These are phyloP conservation scores for Cryptus viduatorius DNA, from an alignment of 2,888 invertebrate species.

Conservation along the genomic window DNA sequence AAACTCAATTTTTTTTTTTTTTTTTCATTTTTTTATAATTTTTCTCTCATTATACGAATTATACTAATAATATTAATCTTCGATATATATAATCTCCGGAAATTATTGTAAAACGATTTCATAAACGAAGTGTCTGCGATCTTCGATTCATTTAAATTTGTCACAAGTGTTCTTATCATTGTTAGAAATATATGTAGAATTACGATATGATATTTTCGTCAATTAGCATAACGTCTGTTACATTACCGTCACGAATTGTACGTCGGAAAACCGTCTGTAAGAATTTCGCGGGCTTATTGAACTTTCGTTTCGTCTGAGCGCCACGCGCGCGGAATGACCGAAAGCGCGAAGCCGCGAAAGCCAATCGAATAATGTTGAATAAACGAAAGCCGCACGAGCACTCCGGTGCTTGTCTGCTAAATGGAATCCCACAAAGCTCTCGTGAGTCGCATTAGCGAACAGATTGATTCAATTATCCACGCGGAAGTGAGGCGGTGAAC, in stretches of 20 bases:
- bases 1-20: background rate
- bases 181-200: background rate
- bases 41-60: background rate
- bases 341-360: background rate
- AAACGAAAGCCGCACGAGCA: slow-evolving; percentile 36
- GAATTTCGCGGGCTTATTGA: slow-evolving; percentile 10
- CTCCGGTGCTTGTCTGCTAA: slow-evolving; percentile 33
- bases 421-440: slow-evolving; percentile 39
- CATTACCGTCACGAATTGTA: slow-evolving; percentile 32
- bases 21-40: background rate
- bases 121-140: slow-evolving; percentile 2
- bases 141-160: slow-evolving; percentile 32
- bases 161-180: slow-evolving; percentile 32
- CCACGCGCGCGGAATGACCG: slow-evolving; percentile 21
- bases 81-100: background rate
- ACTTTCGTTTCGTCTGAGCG: slow-evolving; percentile 39
- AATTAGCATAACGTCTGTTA: slow-evolving; percentile 41
- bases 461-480: slow-evolving; percentile 67
- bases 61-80: slow-evolving; percentile 19
- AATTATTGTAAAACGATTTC: slow-evolving; percentile 12
- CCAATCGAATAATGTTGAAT: slow-evolving; percentile 54
- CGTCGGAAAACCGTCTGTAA: slow-evolving; percentile 8
- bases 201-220: background rate
- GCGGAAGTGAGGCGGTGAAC: slow-evolving; percentile 62
- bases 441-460: slow-evolving; percentile 62